Evolutionary conservation across 1,140 invertebrate species (phyloP), one percentile per base, ranked within the genome.

Genomic region (Neodiprion pinetum): DNA sequence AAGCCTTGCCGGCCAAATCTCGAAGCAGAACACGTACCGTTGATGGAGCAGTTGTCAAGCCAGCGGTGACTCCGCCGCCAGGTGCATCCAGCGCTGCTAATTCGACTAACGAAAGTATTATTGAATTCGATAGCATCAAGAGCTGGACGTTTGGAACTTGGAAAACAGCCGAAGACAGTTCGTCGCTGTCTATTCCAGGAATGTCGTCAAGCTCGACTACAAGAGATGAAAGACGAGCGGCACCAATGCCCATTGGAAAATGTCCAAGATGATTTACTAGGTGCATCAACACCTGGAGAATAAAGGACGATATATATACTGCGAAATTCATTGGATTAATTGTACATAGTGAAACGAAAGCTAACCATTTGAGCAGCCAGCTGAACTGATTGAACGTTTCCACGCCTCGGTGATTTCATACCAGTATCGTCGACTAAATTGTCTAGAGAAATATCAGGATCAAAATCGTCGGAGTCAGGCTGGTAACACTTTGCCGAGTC

Each of bases 1-100:
- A 97, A 70, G 96, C 95, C 89, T 98, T 99, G n/a, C 98, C 97
- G 69, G 95, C 94, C n/a, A 99, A 89, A 88, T 98, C 97, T 48
- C 98, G 90, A 69, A 99, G 88, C 11, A 99, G 90, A 23, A 98
- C 93, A 48, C 97, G 90, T 28, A 98, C 96, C 71, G 92, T 89
- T 48, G 90, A 92, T 28, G 89, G 89, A 9, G 91, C 91, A 0
- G 91, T 93, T 89, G 93, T 80, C 65, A 92, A 86, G 78, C 92
- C 94, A 7, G 94, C 93, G 0, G 95, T 96, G 21, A 95, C 93
- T n/a, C 94, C 95, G 40, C 95, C 95, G 8, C 95, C 94, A 4
- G 96, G 94, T 65, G 94, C 90, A 81, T 96, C 94, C 65, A 97
- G 84, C 9, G 95, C 92, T n/a, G 96, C 96, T 69, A 98, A 87